Conservation (phyloP, 1,140 invertebrate species). For the Bombus confusus region DNA sequence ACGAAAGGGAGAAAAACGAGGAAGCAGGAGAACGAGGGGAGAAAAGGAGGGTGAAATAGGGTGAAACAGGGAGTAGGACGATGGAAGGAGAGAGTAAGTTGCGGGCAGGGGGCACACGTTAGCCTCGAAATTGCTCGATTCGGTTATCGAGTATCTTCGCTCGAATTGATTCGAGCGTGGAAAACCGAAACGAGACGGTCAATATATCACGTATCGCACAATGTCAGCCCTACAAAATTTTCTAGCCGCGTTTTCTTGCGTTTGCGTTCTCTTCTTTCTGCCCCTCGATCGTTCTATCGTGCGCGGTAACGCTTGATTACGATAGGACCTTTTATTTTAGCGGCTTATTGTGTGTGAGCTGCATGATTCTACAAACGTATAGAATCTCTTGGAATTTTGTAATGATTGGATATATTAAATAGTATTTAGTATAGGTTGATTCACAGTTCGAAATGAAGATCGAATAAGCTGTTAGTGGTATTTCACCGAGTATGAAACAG, state of each 20-base stretch:
- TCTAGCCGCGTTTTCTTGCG: background rate
- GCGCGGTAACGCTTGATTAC: too few species aligned
- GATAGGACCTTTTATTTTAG: too few species aligned
- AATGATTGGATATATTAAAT: too few species aligned
- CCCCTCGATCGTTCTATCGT: too few species aligned
- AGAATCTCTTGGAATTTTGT: too few species aligned
- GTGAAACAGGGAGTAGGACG: background rate
- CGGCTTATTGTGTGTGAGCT: too few species aligned
- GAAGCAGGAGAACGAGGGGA: slow-evolving; percentile 12
- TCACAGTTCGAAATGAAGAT: too few species aligned
- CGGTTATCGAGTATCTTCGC: slow-evolving; percentile 54
- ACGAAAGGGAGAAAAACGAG: slow-evolving; percentile 6
- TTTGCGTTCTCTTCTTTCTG: background rate
- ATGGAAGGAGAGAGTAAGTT: background rate
- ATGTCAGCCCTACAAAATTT: background rate
- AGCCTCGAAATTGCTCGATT: slow-evolving; percentile 28
- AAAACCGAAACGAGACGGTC: slow-evolving; percentile 53
- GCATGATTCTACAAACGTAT: too few species aligned
- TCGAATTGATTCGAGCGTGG: slow-evolving; percentile 53
- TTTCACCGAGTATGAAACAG: too few species aligned
- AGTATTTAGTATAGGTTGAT: too few species aligned
- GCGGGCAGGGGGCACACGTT: background rate
- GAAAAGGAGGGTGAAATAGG: background rate
- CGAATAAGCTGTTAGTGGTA: too few species aligned
- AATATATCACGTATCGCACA: background rate